Percentiles rank a stretch among this genome's conserved stretches.
These are phyloP conservation scores for Hyppa rectilinea DNA, from an alignment of 2,888 invertebrate genomes.

Conservation along the genomic window DNA sequence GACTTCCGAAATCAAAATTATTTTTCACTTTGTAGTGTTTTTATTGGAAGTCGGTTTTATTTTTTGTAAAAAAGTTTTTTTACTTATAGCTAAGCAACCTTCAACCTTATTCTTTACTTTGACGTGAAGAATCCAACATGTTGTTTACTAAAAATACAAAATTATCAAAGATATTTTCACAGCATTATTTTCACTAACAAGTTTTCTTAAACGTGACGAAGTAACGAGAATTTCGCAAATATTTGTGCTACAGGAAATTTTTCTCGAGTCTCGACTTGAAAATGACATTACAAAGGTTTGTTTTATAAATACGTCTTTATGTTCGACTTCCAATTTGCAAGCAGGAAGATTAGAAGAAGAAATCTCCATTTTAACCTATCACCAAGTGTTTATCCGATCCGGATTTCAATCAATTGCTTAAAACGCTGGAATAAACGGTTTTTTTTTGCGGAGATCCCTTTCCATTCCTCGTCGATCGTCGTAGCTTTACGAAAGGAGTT, in stretches of 20 bases:
- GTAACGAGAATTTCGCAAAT: slow-evolving; percentile 50
- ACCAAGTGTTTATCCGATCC: slow-evolving; percentile 68
- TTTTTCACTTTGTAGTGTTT: too few species aligned
- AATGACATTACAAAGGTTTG: slow-evolving; percentile 45
- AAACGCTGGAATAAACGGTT: slow-evolving; percentile 75
- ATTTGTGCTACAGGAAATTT: slow-evolving; percentile 53
- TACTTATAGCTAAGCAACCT: slow-evolving; percentile 16
- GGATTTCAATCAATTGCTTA: slow-evolving; percentile 78
- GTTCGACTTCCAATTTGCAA: slow-evolving; percentile 65
- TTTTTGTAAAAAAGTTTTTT: too few species aligned
- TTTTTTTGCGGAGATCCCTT: slow-evolving; percentile 62
- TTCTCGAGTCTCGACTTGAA: slow-evolving; percentile 45
- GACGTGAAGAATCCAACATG: not conserved
- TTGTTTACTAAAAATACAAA: slow-evolving; percentile 20
- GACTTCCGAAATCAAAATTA: too few species aligned
- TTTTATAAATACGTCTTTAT: slow-evolving; percentile 60
- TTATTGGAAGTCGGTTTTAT: too few species aligned
- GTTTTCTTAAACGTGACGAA: slow-evolving; percentile 44
- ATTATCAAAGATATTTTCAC: slow-evolving; percentile 41
- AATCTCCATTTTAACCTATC: slow-evolving; percentile 71
- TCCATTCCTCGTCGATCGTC: slow-evolving; percentile 9
- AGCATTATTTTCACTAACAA: slow-evolving; percentile 43
- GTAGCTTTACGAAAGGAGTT: slow-evolving; percentile 40
- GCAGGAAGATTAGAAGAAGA: slow-evolving; percentile 65
- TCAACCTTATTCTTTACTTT: too few species aligned